phyloP scores from a whole-genome alignment of 2,888 invertebrate species.

The Leucophora obtusa region DNA sequence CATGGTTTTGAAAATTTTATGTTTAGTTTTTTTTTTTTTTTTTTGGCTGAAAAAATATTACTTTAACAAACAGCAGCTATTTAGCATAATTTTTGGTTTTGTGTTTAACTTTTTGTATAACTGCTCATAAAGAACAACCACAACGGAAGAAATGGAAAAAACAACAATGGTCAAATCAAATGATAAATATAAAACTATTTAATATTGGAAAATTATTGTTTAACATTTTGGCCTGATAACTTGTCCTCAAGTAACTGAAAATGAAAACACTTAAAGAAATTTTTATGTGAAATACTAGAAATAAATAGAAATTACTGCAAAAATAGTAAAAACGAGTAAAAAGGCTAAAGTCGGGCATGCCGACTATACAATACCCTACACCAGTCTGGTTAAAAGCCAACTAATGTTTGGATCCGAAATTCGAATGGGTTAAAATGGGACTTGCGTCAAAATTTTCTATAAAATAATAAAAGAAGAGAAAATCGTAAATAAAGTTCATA shows the following conservation, averaged over 20 bases:
- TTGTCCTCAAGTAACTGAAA: no score
- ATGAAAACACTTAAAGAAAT: background rate
- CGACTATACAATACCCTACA: no score
- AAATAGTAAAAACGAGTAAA: no score
- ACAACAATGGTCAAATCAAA: slow-evolving; percentile 57
- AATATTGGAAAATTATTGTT: slow-evolving; percentile 57
- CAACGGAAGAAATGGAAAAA: background rate
- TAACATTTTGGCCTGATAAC: background rate
- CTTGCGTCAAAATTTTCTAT: no score
- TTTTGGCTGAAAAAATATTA: slow-evolving; percentile 54
- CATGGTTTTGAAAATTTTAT: slow-evolving; percentile 47
- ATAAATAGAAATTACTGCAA: background rate
- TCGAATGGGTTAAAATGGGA: no score
- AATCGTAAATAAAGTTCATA: no score
- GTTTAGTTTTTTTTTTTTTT: slow-evolving; percentile 17
- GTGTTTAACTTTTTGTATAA: background rate
- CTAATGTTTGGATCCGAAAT: no score
- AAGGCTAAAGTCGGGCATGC: no score
- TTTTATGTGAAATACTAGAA: background rate
- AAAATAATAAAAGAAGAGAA: no score
- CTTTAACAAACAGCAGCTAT: slow-evolving; percentile 59
- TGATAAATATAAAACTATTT: slow-evolving; percentile 63
- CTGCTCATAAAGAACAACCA: slow-evolving; percentile 18
- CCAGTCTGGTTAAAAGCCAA: no score
- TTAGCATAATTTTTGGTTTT: slow-evolving; percentile 66